Base-by-base conservation (phyloP, 2,888 invertebrate genomes). In the Lomographa bimaculata region DNA sequence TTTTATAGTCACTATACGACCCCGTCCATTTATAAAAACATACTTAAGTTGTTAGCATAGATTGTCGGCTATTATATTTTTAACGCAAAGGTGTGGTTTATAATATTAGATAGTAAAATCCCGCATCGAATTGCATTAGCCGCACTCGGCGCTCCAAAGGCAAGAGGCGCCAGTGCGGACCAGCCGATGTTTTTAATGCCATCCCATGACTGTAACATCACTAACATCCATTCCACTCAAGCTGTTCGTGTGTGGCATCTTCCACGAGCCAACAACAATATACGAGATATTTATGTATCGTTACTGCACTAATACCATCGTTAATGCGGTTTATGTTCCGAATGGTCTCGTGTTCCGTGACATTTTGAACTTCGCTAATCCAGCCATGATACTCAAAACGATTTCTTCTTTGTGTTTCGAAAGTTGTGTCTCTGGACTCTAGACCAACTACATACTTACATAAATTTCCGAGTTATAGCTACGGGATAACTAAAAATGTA, bases 41-140 rank as follows among this genome's bases (percentile, higher is more conserved):
- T 30, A 34, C 29, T 21, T 9, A 21, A 24, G 39, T 35, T 33
- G 40, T 46, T 46, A 40, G 40, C 36, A 33, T 32, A 36, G 46
- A 48, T 46, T 44, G 57, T 27, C 37, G 36, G 40, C 37, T 41
- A 46, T 38, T 38, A 38, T 44, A 24, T 34, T 47, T 47, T 38
- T 55, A 61, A 57, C 53, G 45, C 48, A 46, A 54, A 62, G 57
- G 58, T 67, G 62, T 59, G 56, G 60, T 66, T 65, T 67, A 64
- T 68, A 73, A 67, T 71, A 69, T 74, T 72, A 58, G 65, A 75
- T 69, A 64, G 59, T 75, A 71, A 74, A 74, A 48, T 65, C 63
- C 66, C 76, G 74, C 64, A 67, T 69, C 76, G 68, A 72, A 76
- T 77, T 68, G 71, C 73, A 76, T 77, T 76, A 65, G 74, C 59